Percentiles rank a stretch among this genome's conserved stretches.
Conservation (phyloP, 2,113 vertebrate species). For the Heterotilapia buettikoferi region DNA sequence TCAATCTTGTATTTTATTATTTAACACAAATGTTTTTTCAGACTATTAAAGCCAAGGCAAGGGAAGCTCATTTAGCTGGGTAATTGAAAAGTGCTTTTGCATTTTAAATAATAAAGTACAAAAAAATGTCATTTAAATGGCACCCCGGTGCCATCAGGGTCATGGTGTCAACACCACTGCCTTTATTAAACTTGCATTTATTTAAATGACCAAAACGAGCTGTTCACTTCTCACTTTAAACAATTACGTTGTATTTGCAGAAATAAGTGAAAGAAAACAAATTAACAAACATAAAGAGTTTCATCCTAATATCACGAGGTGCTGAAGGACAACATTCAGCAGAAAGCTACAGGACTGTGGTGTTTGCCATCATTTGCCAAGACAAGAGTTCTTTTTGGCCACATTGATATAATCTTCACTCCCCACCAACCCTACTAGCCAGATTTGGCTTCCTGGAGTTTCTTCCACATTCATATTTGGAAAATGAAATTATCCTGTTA, state of each 20-base stretch:
- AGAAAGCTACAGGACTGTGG: not conserved
- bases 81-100: not conserved
- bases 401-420: not conserved
- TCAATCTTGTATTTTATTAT: not conserved
- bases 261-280: not conserved
- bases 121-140: not conserved
- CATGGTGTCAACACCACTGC: not conserved
- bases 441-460: not conserved
- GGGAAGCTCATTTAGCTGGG: not conserved
- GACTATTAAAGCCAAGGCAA: not conserved
- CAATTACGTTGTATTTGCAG: not conserved
- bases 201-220: not conserved
- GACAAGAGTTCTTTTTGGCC: not conserved
- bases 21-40: not conserved
- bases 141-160: not conserved
- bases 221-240: not conserved
- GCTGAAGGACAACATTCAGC: not conserved
- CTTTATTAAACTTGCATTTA: not conserved
- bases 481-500: not conserved
- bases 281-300: not conserved
- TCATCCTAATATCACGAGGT: not conserved
- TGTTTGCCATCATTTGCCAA: not conserved
- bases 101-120: not conserved
- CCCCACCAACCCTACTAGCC: not conserved
- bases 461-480: not conserved